Base-by-base conservation (phyloP, 2,113 vertebrate species). In the Craseonycteris thonglongyai region DNA sequence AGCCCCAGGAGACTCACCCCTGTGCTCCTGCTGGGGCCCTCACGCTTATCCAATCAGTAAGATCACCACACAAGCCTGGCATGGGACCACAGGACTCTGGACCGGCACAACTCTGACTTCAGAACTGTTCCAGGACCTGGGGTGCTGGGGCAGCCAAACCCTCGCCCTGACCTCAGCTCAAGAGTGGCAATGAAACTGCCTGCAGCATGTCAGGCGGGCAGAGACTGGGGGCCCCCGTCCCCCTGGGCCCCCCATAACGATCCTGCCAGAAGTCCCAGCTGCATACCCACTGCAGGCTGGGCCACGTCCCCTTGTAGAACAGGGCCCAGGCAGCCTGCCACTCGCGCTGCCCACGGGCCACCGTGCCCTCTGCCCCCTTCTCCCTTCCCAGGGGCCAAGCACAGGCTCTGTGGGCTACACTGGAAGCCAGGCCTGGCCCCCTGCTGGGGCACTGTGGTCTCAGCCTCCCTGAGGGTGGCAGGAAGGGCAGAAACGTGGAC, bases 271-370 rank as follows among this genome's bases (percentile, higher is more conserved):
- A 10, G 19, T 49, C 40, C 59, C 28, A 88, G 85, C 9, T 61
- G 7, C 24, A 28, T 6, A 14, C 18, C 45, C 11, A 15, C 5
- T 21, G 14, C 30, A 76, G 16, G 40, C 49, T 10, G 6, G n/a
- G 45, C 54, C 9, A 2, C 68, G 0, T 21, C 11, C 56, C 91
- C 24, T 56, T n/a, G 2, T 38, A 99, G 98, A 63, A 99, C 98
- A 0, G 98, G 98, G 0, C 84, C 98, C 97, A 0, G 98, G 98
- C 33, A 0, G 98, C 98, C 0, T 98, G 76, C 98, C 98, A 0
- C 98, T 98, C 1, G 93, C 98, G 74, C 97, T 98, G 5, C 97
- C 98, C 33, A 95, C 96, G 0, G 98, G 99, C 96, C 69, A 96
- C 0, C 2, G 56, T 0, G 7, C 28, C 38, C n/a, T 65, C 83